These are phyloP conservation scores for Pyrgilauda ruficollis DNA, from an alignment of 2,113 vertebrate genomes.

Conservation along the genomic window DNA sequence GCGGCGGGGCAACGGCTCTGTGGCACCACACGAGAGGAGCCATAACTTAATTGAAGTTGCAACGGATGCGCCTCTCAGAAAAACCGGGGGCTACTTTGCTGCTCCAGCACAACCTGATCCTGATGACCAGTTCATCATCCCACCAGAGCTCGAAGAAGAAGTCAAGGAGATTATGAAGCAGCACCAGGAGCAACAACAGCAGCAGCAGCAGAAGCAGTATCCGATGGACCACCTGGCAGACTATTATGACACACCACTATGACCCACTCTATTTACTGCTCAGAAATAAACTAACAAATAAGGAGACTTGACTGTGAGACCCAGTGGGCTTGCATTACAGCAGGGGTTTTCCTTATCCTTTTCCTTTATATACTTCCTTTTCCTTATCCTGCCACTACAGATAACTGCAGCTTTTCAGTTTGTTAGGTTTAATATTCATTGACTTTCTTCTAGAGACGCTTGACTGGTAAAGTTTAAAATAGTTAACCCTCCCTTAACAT, in stretches of 20 bases:
- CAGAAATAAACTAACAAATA: conserved; percentile 29
- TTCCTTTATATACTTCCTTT: conserved; percentile 45
- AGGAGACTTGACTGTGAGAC: conserved; percentile 44
- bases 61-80: conserved; percentile 85
- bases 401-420: conserved; percentile 64
- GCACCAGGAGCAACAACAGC: conserved; percentile 87
- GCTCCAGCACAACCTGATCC: conserved; percentile 94
- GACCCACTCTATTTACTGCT: conserved; percentile 63
- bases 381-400: conserved; percentile 50
- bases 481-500: conserved; percentile 84
- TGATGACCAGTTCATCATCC: conserved; percentile 96
- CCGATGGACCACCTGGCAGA: conserved; percentile 82
- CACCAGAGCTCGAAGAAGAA: conserved; percentile 96
- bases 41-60: conserved; percentile 96
- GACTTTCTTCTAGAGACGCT: conserved; percentile 74
- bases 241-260: conserved; percentile 91
- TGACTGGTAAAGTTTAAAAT: conserved; percentile 68
- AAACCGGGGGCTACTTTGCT: conserved; percentile 91
- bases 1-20: conserved; percentile 86
- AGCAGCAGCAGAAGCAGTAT: conserved; percentile 80
- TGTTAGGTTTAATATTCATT: conserved; percentile 66
- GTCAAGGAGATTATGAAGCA: conserved; percentile 98
- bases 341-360: conserved; percentile 57
- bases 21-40: conserved; percentile 89
- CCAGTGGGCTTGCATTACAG: conserved; percentile 70